Base-by-base conservation (phyloP, 2,888 invertebrate genomes). In the Rotaria socialis region DNA sequence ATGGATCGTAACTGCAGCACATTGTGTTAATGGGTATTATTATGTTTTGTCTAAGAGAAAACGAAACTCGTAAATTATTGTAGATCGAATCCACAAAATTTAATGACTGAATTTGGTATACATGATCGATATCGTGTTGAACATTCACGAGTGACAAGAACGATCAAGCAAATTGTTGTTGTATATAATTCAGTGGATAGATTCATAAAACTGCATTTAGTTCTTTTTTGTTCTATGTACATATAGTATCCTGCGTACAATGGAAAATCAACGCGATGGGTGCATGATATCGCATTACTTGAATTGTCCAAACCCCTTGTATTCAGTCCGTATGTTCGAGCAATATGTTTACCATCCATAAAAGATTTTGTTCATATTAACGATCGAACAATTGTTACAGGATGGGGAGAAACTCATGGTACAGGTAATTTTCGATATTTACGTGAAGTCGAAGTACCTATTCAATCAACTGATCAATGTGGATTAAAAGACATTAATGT, bases 381-480 rank as follows among this genome's bases (percentile, higher is more conserved):
- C 50, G 52, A 52, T 47, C 52, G 84, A 52, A 27, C 50, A 50
- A 4, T 84, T 16, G 84, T 84, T 5, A 84, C 84, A 1, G 84
- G 84, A 8, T 84, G 84, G 84, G 84, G 84, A 27, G 52, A 84
- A 50, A 84, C 84, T n/a, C 47, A 50, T 7, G 84, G 84, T 27
- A 47, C 84, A 43, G 84, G 84, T 4, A 52, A 84, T 84, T 84
- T 84, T 27, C 50, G 84, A 84, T 50, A 84, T 50, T 27, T 84
- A 50, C 84, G 52, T 50, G 50, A 84, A 84, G 84, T 84, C 50
- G 47, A 47, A 84, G 84, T 84, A 27, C 84, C 84, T 27, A 84
- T 52, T 52, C 47, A 84, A 84, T 47, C 50, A 24, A 24, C 5
- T 27, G 50, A 84, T 27, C 5, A 84, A 52, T 84, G 84, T 27